phyloP scores from a whole-genome alignment of 2,797 vertebrate genomes.

The Lepus townsendii region DNA sequence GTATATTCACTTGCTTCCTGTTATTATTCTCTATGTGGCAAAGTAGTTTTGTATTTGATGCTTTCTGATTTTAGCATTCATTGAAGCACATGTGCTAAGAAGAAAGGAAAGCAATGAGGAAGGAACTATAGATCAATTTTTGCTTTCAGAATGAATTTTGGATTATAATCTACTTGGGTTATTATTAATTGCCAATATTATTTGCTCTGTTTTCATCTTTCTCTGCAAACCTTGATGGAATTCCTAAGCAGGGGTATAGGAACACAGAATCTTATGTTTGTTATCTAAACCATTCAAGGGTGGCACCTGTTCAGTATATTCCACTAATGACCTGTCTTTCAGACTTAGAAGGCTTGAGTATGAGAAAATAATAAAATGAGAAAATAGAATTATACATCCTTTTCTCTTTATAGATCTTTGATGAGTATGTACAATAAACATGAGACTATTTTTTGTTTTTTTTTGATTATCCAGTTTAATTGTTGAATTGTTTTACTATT shows the following conservation, averaged over 20 bases:
- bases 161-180: conserved; percentile 28
- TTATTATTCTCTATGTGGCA: neutral
- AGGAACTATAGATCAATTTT: conserved; percentile 35
- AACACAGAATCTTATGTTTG: neutral
- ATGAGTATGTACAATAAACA: neutral
- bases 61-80: conserved; percentile 9
- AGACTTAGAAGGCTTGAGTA: conserved; percentile 14
- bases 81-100: neutral
- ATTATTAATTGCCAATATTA: neutral
- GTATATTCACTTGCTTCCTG: neutral
- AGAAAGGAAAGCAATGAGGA: neutral
- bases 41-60: conserved; percentile 20
- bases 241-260: neutral
- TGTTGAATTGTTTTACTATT: neutral
- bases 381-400: conserved; percentile 7
- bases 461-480: conserved; percentile 34
- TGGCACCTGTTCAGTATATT: conserved; percentile 17
- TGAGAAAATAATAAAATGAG: conserved; percentile 18
- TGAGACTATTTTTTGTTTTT: neutral
- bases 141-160: conserved; percentile 34
- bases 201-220: neutral
- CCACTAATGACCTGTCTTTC: neutral
- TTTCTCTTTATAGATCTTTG: conserved; percentile 25
- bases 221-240: neutral
- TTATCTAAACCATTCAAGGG: neutral